These are phyloP conservation scores for Atta cephalotes DNA, from an alignment of 1,140 invertebrate species.

Conservation along the genomic window DNA sequence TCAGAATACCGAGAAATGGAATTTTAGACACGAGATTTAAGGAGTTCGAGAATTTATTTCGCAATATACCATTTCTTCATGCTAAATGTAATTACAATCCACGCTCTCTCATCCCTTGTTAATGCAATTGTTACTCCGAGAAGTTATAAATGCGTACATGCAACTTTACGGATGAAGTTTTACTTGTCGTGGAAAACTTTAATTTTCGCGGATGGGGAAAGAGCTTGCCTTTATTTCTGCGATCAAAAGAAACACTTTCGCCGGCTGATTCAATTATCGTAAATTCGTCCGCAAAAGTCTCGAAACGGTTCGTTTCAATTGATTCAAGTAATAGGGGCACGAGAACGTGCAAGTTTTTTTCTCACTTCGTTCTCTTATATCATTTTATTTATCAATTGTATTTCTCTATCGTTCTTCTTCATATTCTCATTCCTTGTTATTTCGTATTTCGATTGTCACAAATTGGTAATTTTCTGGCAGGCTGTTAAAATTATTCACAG, in stretches of 20 bases:
- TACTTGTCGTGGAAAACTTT: conserved; percentile 14
- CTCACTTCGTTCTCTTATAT: background rate
- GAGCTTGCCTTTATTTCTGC: background rate
- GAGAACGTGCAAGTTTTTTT: background rate
- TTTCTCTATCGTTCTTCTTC: background rate
- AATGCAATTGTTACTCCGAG: conserved; percentile 11
- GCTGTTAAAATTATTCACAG: conserved; percentile 32
- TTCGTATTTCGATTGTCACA: background rate
- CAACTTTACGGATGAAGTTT: background rate
- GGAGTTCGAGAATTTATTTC: background rate
- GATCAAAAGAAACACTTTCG: conserved; percentile 28
- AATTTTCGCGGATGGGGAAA: background rate
- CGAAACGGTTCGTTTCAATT: background rate
- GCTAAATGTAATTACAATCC: background rate
- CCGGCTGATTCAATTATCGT: conserved; percentile 32
- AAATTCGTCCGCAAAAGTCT: background rate
- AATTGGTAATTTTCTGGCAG: conserved; percentile 22
- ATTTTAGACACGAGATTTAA: background rate
- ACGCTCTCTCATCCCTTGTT: background rate
- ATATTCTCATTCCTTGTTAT: conserved; percentile 19
- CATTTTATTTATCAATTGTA: conserved; percentile 15
- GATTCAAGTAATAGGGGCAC: conserved; percentile 9
- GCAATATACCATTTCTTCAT: background rate
- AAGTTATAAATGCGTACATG: background rate
- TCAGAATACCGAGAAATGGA: background rate